Base-by-base conservation (phyloP, 2,888 invertebrate species). In the Deladenus siricidicola region DNA sequence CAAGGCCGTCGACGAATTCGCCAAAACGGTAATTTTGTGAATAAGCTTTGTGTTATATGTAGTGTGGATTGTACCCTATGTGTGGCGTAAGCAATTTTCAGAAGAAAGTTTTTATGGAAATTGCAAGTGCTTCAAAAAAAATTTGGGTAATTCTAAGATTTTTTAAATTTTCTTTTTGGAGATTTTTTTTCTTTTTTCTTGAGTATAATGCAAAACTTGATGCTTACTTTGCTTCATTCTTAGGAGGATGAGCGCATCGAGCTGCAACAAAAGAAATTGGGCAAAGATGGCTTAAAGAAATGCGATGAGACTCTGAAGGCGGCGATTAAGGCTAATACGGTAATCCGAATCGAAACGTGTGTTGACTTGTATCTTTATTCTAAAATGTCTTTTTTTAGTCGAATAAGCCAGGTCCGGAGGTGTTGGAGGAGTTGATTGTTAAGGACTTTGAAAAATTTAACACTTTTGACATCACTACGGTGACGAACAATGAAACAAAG, bases 291-390 rank as follows among this genome's bases (percentile, higher is more conserved):
- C 0, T 81, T 91, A 23, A 82, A 83, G 54, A 78, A 84, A 60
- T 87, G 86, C 76, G 85, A 81, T 1, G 81, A 83, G 63, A 80
- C 82, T 28, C 79, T 90, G 23, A 82, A 85, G 56, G 83, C 85
- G 52, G 89, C 90, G 0, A 85, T 88, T 72, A 84, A 84, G 55
- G 85, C 84, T 66, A 90, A 90, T 81, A 88, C 88, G 81, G 88
- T 87, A 76, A 6, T 53, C 26, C 14, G 39, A 10, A 34, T n/a
- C n/a, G n/a, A n/a, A n/a, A n/a, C n/a, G n/a, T n/a, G n/a, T n/a
- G n/a, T n/a, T n/a, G n/a, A n/a, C n/a, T n/a, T n/a, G n/a, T n/a
- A 34, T 34, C 45, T 21, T 45, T 45, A 6, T 45, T 14, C 45
- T 21, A 21, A 21, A 45, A 6, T 45, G 4, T 19, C 4, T 19